Base-by-base conservation (phyloP, 1,140 invertebrate genomes). In the Drosophila chauvacae region DNA sequence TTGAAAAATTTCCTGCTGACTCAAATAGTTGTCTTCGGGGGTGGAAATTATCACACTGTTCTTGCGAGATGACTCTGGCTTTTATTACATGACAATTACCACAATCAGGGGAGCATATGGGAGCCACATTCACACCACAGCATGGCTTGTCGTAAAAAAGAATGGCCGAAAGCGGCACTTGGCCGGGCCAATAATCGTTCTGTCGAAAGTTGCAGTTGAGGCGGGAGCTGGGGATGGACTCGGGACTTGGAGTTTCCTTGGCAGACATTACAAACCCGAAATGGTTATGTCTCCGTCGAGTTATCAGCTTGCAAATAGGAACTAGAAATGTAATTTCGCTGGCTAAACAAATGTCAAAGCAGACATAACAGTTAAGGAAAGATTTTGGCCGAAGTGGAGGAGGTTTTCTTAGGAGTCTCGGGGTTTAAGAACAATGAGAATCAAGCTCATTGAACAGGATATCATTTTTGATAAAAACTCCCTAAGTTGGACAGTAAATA, bases 81-180 rank as follows among this genome's bases (percentile, higher is more conserved):
- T 87, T 87, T 87, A 90, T 87, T 84, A 90, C 74, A 90, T 81
- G 84, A 90, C 84, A 87, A 87, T 87, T 90, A 85, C 84, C 68
- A 81, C 84, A 90, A 87, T 87, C 84, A 65, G 58, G 78, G 60
- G 56, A 65, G 55, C 83, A 87, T 72, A 82, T 77, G 84, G 51
- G 84, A 73, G 58, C 62, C 77, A 48, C 66, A 72, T 85, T 77
- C 58, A 37, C 64, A 42, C 61, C 59, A 58, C 61, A 51, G 53
- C 41, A 65, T 37, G 64, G 58, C 48, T 64, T 39, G 66, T 82
- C 83, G 80, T 87, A 87, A 87, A 86, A 77, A 66, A 57, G 68
- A 84, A 80, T 85, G 81, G 77, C 53, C 53, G 53, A 55, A 39
- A 78, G 79, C 69, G 66, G 72, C 84, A 84, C 72, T 88, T 87